Evolutionary conservation across 2,888 invertebrate species (phyloP).

Genomic region (Cyclophora punctaria): DNA sequence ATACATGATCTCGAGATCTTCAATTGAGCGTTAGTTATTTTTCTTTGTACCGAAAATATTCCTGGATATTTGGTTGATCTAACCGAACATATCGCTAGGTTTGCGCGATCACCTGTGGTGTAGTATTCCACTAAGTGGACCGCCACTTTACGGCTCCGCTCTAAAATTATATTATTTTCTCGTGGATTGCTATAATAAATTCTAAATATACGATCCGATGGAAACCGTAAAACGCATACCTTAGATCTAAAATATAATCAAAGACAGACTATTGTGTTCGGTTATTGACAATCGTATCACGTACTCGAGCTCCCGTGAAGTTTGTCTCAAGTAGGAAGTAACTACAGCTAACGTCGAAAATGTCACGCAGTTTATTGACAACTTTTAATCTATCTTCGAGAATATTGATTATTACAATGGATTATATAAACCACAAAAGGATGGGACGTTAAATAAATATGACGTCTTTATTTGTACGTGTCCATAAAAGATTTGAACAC

Average conservation of each 20-base stretch:
- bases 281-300: constrained; percentile 33
- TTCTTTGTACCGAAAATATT: too few relatives aligned
- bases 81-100: constrained; percentile 18
- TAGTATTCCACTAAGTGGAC: constrained; percentile 22
- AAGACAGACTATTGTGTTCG: constrained; percentile 37
- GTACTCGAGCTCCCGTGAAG: constrained; percentile 29
- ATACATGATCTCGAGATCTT: too few relatives aligned
- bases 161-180: constrained; percentile 19
- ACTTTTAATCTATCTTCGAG: too few relatives aligned
- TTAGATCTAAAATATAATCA: constrained; percentile 22
- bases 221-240: constrained; percentile 16
- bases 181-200: constrained; percentile 18
- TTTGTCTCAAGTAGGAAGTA: constrained; percentile 20
- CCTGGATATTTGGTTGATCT: neutral
- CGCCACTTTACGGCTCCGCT: constrained; percentile 9
- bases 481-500: too few relatives aligned
- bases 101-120: constrained; percentile 30
- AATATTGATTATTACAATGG: neutral
- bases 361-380: too few relatives aligned
- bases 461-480: too few relatives aligned
- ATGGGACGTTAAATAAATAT: too few relatives aligned
- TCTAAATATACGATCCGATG: constrained; percentile 16
- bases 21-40: too few relatives aligned
- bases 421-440: constrained; percentile 11
- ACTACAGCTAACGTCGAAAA: neutral